Evolutionary conservation across 2,888 invertebrate genomes (phyloP).

Genomic region (Nemoura dubitans): DNA sequence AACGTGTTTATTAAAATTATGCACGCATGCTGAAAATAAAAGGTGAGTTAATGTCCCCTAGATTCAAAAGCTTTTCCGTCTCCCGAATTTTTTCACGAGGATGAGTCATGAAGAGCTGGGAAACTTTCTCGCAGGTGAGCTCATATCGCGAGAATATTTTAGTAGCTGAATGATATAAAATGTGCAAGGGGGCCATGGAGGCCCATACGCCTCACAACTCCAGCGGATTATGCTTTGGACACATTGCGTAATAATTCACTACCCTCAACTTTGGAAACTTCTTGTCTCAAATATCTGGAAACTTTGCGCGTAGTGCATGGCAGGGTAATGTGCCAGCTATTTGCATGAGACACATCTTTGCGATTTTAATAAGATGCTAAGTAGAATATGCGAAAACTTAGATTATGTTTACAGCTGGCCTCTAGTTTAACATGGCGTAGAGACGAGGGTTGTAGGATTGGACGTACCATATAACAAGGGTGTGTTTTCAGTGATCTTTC

Average conservation of each 20-base stretch:
- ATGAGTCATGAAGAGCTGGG: neutral
- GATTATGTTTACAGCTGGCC: neutral
- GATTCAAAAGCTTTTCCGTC: neutral
- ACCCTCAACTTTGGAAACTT: conserved; percentile 15
- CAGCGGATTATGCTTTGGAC: conserved; percentile 16
- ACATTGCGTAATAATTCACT: conserved; percentile 19
- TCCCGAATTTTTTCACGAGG: neutral
- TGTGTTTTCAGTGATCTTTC: conserved; percentile 19
- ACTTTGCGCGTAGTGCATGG: neutral
- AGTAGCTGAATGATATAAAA: neutral
- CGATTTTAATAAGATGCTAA: conserved; percentile 3
- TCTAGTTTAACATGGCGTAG: neutral
- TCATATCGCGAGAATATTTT: conserved; percentile 18
- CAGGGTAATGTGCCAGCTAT: neutral
- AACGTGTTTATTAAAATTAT: neutral
- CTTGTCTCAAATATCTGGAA: neutral
- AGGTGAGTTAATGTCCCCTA: neutral
- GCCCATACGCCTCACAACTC: neutral
- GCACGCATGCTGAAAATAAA: neutral
- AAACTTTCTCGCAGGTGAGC: neutral
- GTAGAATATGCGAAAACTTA: neutral
- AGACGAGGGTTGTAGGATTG: neutral
- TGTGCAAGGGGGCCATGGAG: neutral
- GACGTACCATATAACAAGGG: neutral
- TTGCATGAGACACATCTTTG: neutral